Percentiles rank a stretch among this genome's conserved stretches.
Conservation (phyloP, 2,888 invertebrate species). For the Agrochola circellaris region DNA sequence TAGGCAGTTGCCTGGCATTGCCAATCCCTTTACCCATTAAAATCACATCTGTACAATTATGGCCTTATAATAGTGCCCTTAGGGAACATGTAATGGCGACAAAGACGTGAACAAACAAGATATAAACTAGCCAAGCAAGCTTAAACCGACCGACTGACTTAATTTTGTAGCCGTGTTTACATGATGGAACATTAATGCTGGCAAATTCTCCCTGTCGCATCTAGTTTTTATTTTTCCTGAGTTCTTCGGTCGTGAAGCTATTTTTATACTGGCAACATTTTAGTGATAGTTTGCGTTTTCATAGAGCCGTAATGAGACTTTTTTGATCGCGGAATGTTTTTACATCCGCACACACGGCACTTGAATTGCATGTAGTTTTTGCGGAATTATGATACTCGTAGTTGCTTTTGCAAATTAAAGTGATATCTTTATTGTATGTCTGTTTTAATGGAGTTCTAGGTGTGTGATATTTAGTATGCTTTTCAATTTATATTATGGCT, state of each 20-base stretch:
- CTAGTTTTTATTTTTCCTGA: conserved; percentile 56
- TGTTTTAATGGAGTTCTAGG: conserved; percentile 23
- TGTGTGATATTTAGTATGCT: conserved; percentile 1
- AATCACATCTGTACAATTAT: not conserved
- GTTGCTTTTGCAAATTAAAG: conserved; percentile 20
- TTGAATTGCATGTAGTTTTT: conserved; percentile 46
- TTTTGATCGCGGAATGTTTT: conserved; percentile 69
- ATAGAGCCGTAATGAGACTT: conserved; percentile 69
- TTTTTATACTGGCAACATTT: conserved; percentile 69
- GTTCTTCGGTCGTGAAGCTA: conserved; percentile 37
- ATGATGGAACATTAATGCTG: conserved; percentile 14
- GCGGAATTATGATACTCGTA: conserved; percentile 25
- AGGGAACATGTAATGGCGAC: not conserved
- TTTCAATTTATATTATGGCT: conserved; percentile 30
- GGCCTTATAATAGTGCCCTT: not conserved
- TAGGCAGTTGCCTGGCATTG: not conserved
- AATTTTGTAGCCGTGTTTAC: conserved; percentile 37
- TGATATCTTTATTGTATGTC: conserved; percentile 25
- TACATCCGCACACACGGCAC: conserved; percentile 53
- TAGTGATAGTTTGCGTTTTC: conserved; percentile 68
- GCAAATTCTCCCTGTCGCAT: conserved; percentile 21
- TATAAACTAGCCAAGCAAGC: conserved; percentile 11
- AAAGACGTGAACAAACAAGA: conserved; percentile 22
- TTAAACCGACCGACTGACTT: conserved; percentile 6
- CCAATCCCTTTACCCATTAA: not conserved